Conservation (phyloP, 2,888 invertebrate genomes). For the Dione juno region DNA sequence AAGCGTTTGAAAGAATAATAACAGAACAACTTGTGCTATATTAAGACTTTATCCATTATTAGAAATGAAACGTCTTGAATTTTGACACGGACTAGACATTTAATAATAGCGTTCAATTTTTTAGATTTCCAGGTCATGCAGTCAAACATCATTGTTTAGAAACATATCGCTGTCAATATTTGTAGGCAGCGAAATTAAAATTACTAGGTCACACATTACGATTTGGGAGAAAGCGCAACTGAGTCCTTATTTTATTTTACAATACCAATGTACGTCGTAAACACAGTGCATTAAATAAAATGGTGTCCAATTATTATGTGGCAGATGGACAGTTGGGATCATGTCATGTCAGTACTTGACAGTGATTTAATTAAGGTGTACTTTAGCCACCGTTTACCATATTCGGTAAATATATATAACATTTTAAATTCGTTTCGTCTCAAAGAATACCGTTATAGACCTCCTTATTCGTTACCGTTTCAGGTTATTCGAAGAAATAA, state of each 20-base stretch:
- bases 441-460: constrained; percentile 68
- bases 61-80: constrained; percentile 44
- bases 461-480: constrained; percentile 64
- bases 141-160: constrained; percentile 55
- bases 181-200: constrained; percentile 62
- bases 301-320: constrained; percentile 64
- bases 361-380: constrained; percentile 79
- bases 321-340: constrained; percentile 53
- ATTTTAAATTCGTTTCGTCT: constrained; percentile 57
- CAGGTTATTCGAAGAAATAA: constrained; percentile 62
- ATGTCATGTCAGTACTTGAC: constrained; percentile 64
- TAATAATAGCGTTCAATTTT: constrained; percentile 52
- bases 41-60: constrained; percentile 23
- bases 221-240: constrained; percentile 62
- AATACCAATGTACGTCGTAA: constrained; percentile 46
- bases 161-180: constrained; percentile 59
- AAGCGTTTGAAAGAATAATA: neutral
- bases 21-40: neutral
- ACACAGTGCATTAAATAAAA: constrained; percentile 59
- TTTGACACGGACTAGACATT: constrained; percentile 47
- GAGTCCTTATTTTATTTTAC: constrained; percentile 48
- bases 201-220: constrained; percentile 60
- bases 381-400: constrained; percentile 75
- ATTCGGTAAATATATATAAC: constrained; percentile 54
- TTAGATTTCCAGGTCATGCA: constrained; percentile 64